Conservation (phyloP, 2,888 invertebrate species). For the Zygogramma bicolorata region DNA sequence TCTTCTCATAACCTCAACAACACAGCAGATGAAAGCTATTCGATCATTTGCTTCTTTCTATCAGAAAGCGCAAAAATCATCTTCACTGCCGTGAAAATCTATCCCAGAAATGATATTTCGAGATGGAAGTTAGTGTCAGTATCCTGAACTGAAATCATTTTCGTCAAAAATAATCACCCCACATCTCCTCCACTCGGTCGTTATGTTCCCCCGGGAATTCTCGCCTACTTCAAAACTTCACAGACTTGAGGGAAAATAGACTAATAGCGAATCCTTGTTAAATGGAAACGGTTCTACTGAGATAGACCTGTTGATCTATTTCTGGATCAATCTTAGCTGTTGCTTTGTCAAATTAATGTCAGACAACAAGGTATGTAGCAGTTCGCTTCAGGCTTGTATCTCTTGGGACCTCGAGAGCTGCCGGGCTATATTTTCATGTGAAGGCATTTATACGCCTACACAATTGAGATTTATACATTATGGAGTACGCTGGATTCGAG, state of each 20-base stretch:
- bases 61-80: no score
- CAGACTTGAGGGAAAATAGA: not conserved
- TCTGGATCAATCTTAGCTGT: constrained; percentile 31
- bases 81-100: no score
- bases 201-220: no score
- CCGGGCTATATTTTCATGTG: constrained; percentile 28
- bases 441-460: constrained; percentile 23
- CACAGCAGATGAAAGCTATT: no score
- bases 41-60: no score
- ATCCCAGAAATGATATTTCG: no score
- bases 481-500: constrained; percentile 26
- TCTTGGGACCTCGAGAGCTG: constrained; percentile 16
- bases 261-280: not conserved
- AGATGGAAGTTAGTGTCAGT: no score
- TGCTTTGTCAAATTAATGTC: constrained; percentile 43
- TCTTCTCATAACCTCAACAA: no score
- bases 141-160: no score
- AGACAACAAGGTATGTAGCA: constrained; percentile 34
- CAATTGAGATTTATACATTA: constrained; percentile 40
- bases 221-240: no score
- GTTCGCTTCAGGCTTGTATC: constrained; percentile 20
- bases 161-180: no score
- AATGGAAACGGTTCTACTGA: not conserved
- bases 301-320: constrained; percentile 42
- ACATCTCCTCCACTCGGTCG: no score